A percentile compares a stretch with the other conserved stretches of the same genome.
Conservation (phyloP, 1,140 invertebrate genomes). For the Calliopsis andreniformis region DNA sequence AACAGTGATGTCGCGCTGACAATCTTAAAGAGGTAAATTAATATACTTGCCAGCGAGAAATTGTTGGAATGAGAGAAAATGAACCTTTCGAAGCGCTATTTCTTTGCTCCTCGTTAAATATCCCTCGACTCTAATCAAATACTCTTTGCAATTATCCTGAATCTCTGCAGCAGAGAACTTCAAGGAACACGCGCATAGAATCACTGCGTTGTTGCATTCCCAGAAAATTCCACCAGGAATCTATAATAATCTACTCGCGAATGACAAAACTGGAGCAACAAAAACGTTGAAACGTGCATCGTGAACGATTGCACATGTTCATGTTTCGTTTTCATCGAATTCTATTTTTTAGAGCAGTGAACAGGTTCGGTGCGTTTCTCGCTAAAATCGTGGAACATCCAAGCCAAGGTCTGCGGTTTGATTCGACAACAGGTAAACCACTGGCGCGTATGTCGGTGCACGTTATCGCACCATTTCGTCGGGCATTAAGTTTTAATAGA, state of each 20-base stretch:
- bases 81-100: slow-evolving; percentile 6
- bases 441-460: background rate
- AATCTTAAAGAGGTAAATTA: background rate
- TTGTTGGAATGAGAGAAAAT: background rate
- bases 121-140: slow-evolving; percentile 1
- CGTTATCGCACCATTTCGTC: background rate
- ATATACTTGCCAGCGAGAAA: background rate
- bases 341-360: background rate
- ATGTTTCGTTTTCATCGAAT: background rate
- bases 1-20: background rate
- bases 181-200: background rate
- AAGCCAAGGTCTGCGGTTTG: background rate
- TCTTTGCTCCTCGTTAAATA: background rate
- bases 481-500: background rate
- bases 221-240: background rate
- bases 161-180: background rate
- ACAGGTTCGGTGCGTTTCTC: background rate
- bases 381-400: slow-evolving; percentile 6
- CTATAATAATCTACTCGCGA: no score
- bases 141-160: slow-evolving; percentile 2
- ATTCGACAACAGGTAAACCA: background rate
- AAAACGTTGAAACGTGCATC: background rate
- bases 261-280: background rate
- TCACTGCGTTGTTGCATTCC: slow-evolving; percentile 7
- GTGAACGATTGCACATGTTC: background rate